Evolutionary conservation across 2,888 invertebrate species (phyloP), one percentile per base, ranked within the genome.

Genomic region (Nemotelus pantherinus): DNA sequence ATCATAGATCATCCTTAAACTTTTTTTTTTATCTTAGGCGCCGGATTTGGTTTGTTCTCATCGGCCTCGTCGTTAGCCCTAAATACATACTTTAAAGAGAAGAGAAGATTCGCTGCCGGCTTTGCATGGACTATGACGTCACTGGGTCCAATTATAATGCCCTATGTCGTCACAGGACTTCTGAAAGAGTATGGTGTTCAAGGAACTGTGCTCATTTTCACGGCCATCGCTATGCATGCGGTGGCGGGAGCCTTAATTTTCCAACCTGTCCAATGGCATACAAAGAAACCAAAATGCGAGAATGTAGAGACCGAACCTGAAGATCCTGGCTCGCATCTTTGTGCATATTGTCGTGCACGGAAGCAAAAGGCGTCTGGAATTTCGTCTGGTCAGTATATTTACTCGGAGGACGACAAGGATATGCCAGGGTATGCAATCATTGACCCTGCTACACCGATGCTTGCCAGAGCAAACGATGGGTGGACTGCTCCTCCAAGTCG

Each of bases 221-320:
- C 90, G 48, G 92, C 90, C 2, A 88, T 93, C 77, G 88, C 91
- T 0, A 86, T 91, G 57, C 91, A 93, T 83, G 89, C 91, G 0
- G 85, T 92, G 75, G 90, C 90, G 39, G 91, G 90, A 81, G 89
- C 92, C 0, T 86, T 91, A 67, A 84, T 93, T 58, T 83, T 92
- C 44, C 92, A 93, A 82, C 93, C 93, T 10, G 91, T 93, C 3
- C 90, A 90, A 83, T 91, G 91, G 91, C 92, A 93, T 82, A 85
- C 88, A 2, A 90, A 89, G 48, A 60, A 60, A 2, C 53, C 84
- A 86, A 84, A 80, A 25, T 44, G 55, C 2, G 47, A 76, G 5
- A 39, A 45, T 9, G 45, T 25, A 2, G 58, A 68, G 5, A 6
- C 43, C 25, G 65, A 39, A n/a, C 7, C 50, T 3, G 74, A 63